A percentile compares a stretch with the other conserved stretches of the same genome.
These are phyloP conservation scores for Ctenopoma multispine DNA, from an alignment of 2,797 vertebrate species.

Conservation along the genomic window DNA sequence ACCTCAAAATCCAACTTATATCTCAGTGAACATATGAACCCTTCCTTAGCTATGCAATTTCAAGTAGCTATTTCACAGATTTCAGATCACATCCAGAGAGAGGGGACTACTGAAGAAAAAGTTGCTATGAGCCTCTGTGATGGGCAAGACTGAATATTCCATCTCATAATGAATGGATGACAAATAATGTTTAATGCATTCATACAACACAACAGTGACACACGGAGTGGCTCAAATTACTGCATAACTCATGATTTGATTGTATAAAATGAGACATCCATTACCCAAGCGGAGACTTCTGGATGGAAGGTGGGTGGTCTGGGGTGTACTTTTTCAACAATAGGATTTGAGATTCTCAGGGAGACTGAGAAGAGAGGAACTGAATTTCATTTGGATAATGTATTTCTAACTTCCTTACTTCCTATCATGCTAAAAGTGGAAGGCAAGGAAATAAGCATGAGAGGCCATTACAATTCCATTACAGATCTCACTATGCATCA, in stretches of 20 bases:
- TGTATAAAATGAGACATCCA: conserved; percentile 46
- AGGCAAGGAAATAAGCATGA: conserved; percentile 10
- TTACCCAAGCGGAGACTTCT: conserved; percentile 39
- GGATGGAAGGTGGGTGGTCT: background rate
- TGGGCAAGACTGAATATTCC: conserved; percentile 49
- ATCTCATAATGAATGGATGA: conserved; percentile 68
- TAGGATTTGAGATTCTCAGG: conserved; percentile 23
- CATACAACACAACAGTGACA: conserved; percentile 47
- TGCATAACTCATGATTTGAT: conserved; percentile 52
- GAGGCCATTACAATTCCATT: background rate
- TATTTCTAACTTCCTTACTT: conserved; percentile 17
- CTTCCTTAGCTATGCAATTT: conserved; percentile 31
- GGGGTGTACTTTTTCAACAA: conserved; percentile 22
- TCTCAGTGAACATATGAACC: conserved; percentile 12
- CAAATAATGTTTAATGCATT: conserved; percentile 67
- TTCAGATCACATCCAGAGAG: conserved; percentile 49
- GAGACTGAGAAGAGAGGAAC: background rate
- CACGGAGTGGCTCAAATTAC: conserved; percentile 59
- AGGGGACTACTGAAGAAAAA: conserved; percentile 15
- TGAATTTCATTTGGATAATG: conserved; percentile 27
- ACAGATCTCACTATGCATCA: conserved; percentile 8
- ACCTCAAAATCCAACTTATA: background rate
- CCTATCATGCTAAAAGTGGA: background rate
- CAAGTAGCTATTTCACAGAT: conserved; percentile 67
- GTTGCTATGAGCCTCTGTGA: conserved; percentile 34